These are phyloP conservation scores for Drosophila obscura DNA, from an alignment of 1,140 invertebrate genomes.

Conservation along the genomic window DNA sequence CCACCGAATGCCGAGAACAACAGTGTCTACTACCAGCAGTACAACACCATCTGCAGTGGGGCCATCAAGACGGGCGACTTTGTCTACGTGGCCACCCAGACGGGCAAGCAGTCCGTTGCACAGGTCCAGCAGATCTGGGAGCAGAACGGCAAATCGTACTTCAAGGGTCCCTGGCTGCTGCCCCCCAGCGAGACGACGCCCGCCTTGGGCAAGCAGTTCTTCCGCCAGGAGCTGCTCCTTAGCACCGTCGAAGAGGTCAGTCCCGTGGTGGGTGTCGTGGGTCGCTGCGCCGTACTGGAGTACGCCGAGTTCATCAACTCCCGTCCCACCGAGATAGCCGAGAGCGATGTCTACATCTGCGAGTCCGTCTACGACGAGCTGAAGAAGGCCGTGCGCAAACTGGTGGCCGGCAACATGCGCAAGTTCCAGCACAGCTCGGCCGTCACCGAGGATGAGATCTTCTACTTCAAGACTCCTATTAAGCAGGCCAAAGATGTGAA, in stretches of 20 bases:
- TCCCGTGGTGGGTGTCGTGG: conserved; percentile 94
- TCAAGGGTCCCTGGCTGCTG: conserved; percentile 97
- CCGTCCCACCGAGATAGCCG: conserved; percentile 96
- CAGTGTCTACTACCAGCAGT: conserved; percentile 96
- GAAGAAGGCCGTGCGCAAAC: conserved; percentile 91
- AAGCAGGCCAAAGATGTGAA: conserved; percentile 86
- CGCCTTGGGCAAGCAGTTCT: conserved; percentile 87
- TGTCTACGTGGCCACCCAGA: conserved; percentile 95
- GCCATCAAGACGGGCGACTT: conserved; percentile 96
- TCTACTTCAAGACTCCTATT: conserved; percentile 91
- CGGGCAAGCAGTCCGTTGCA: conserved; percentile 94
- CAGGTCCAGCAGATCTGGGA: conserved; percentile 98
- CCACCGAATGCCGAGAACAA: conserved; percentile 87
- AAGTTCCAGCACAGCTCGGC: conserved; percentile 92
- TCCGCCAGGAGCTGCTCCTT: conserved; percentile 96
- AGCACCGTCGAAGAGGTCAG: conserved; percentile 96
- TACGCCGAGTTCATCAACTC: conserved; percentile 95
- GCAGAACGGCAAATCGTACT: conserved; percentile 93
- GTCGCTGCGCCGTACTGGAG: conserved; percentile 95
- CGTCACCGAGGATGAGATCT: conserved; percentile 97
- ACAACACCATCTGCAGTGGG: conserved; percentile 91
- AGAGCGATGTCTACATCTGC: conserved; percentile 96
- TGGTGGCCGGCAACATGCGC: conserved; percentile 90
- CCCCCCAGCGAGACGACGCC: conserved; percentile 93
- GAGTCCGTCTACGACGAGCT: conserved; percentile 96